Evolutionary conservation across 2,797 vertebrate species (phyloP).

Genomic region (Poeciliopsis gracilis): DNA sequence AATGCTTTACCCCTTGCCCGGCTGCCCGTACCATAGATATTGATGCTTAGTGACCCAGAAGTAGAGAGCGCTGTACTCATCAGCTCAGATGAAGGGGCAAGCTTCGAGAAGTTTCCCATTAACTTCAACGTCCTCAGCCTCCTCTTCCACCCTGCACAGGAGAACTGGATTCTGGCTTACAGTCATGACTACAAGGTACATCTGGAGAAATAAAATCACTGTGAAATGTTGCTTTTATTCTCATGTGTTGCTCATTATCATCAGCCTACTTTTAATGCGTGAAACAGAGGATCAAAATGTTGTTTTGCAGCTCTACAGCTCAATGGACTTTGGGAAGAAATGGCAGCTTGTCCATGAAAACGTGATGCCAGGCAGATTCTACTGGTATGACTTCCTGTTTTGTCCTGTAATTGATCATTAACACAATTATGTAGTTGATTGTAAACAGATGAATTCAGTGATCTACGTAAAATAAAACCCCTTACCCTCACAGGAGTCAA

Average conservation of each 20-base stretch:
- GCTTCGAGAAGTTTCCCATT: slow-evolving; percentile 93
- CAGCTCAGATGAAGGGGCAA: slow-evolving; percentile 95
- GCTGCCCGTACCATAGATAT: slow-evolving; percentile 84
- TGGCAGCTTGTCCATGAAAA: slow-evolving; percentile 94
- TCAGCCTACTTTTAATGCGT: neutral
- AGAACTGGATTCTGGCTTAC: slow-evolving; percentile 96
- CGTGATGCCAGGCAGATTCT: slow-evolving; percentile 95
- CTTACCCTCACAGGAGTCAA: slow-evolving; percentile 29
- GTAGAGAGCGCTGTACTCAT: slow-evolving; percentile 94
- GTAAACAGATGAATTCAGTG: slow-evolving; percentile 44
- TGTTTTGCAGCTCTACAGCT: slow-evolving; percentile 91
- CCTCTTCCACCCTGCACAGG: slow-evolving; percentile 93
- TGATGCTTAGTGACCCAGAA: slow-evolving; percentile 96
- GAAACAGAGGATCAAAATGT: slow-evolving; percentile 16
- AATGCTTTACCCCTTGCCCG: slow-evolving; percentile 44
- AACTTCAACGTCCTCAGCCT: slow-evolving; percentile 95
- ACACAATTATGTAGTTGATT: slow-evolving; percentile 53
- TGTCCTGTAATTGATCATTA: slow-evolving; percentile 60
- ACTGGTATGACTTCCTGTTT: slow-evolving; percentile 86
- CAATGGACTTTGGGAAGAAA: slow-evolving; percentile 93
- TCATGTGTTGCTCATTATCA: neutral
- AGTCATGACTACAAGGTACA: slow-evolving; percentile 94
- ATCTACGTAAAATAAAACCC: slow-evolving; percentile 52
- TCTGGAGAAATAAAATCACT: slow-evolving; percentile 16
- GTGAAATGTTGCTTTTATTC: neutral